These are phyloP conservation scores for Pristionchus pacificus DNA, from an alignment of 1,140 invertebrate genomes.

Conservation along the genomic window DNA sequence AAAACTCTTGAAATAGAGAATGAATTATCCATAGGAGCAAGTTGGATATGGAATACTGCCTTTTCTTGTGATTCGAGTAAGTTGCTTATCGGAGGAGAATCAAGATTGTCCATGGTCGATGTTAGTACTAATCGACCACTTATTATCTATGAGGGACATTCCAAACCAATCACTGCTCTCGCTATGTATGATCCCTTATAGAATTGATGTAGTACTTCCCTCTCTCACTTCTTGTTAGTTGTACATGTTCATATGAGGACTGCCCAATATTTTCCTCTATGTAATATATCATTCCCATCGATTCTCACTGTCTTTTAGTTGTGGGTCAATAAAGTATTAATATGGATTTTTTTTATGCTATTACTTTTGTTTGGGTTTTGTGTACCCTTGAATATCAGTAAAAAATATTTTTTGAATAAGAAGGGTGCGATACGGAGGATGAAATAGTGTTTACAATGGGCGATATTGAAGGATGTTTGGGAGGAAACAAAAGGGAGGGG, in stretches of 20 bases:
- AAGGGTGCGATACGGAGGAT: background rate
- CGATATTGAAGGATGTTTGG: conserved; percentile 44
- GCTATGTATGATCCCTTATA: conserved; percentile 38
- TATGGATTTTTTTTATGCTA: too few species aligned
- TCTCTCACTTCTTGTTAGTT: background rate
- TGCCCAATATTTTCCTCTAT: background rate
- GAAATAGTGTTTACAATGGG: background rate
- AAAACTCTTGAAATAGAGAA: background rate
- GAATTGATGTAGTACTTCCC: background rate
- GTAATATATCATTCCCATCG: background rate
- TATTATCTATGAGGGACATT: conserved; percentile 38
- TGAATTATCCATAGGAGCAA: background rate
- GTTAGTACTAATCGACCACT: background rate
- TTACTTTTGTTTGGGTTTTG: too few species aligned
- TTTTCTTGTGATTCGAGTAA: background rate
- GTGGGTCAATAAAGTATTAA: background rate
- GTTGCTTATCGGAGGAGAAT: background rate
- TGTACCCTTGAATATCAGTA: too few species aligned
- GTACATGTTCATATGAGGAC: background rate
- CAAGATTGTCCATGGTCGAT: background rate
- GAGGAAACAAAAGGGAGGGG: conserved; percentile 46
- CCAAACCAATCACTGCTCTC: conserved; percentile 46
- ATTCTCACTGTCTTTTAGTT: background rate
- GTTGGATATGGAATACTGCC: background rate
- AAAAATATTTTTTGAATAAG: too few species aligned